Evolutionary conservation across 92 coral and sea anemone genomes (phyloP), one percentile per base, ranked within the genome.

Genomic region (Parazoanthus atlanticus): DNA sequence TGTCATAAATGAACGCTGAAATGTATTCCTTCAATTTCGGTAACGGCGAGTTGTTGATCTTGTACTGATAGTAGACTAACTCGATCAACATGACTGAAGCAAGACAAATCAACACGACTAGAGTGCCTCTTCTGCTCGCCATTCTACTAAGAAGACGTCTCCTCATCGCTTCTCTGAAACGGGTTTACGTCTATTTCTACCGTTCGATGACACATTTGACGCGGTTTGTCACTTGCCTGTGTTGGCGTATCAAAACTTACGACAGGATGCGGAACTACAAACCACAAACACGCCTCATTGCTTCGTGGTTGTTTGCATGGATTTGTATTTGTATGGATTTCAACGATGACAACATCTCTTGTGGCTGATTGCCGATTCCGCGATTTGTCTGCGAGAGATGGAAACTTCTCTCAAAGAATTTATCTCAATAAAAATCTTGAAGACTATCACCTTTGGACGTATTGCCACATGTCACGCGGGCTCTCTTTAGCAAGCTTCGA

Each of bases 81-180:
- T 84, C 69, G 78, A 84, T 17, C 46, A 84, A 84, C 66, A 84
- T 74, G 12, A 84, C 17, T 47, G 49, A 28, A 30, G 74, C 61
- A 29, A 84, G 87, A 30, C 87, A 29, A 17, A 84, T 43, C 25
- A 84, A 74, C 78, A 84, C 87, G 28, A 84, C 41, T 21, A 84
- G 26, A 30, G 87, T 67, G 41, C 87, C 87, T 33, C 41, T 84
- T 84, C 79, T 84, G 56, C 66, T 84, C 66, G 67, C 87, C 87
- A 84, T 84, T 84, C 64, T 84, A 41, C 78, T 29, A 0, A 84
- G 40, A 28, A 67, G 1, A 30, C 49, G 61, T 84, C 78, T 84
- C 19, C 29, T 69, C 87, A 84, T 84, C 28, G 78, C 87, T 41
- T n/a, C 75, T 67, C 28, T 17, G 61, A 67, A 43, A 67, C 77